Percentiles rank a stretch among this genome's conserved stretches.
Evolutionary conservation across 2,888 invertebrate species (phyloP).

Genomic region (Rhamphomyia laevipes): DNA sequence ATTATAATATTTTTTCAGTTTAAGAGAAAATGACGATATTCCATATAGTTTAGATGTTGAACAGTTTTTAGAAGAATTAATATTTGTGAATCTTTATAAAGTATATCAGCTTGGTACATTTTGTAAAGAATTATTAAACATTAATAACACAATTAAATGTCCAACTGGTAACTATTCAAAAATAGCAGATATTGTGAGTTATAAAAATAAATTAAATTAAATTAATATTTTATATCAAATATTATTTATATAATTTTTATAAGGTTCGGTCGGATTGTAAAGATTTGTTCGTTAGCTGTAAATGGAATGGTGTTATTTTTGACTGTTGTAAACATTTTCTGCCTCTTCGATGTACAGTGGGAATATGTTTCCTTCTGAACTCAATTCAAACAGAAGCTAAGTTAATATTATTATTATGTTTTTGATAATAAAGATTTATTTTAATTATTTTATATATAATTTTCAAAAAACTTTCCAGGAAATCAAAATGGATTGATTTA

Average conservation of each 20-base stretch:
- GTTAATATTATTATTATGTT: slow-evolving; percentile 19
- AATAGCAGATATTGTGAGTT: slow-evolving; percentile 20
- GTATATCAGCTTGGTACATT: background rate
- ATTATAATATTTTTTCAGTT: slow-evolving; percentile 2
- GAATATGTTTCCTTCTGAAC: slow-evolving; percentile 49
- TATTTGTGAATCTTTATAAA: background rate
- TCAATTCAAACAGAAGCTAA: slow-evolving; percentile 45
- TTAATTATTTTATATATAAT: too few species aligned
- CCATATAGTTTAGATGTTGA: background rate
- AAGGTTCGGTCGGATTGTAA: slow-evolving; percentile 29
- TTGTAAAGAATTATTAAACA: background rate
- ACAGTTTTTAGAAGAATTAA: background rate
- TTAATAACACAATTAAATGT: slow-evolving; percentile 22
- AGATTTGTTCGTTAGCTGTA: slow-evolving; percentile 41
- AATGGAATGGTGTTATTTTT: slow-evolving; percentile 42
- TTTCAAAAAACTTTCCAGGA: slow-evolving; percentile 19
- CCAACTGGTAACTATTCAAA: slow-evolving; percentile 23
- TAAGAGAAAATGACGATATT: background rate
- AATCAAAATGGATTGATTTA: slow-evolving; percentile 26
- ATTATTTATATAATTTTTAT: too few species aligned
- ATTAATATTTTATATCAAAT: too few species aligned
- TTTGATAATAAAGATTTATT: background rate
- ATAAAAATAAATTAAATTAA: too few species aligned
- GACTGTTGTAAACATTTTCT: slow-evolving; percentile 52
- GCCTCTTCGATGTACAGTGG: slow-evolving; percentile 46